Evolutionary conservation across 2,113 vertebrate genomes (phyloP).

Genomic region (Verasper variegatus): DNA sequence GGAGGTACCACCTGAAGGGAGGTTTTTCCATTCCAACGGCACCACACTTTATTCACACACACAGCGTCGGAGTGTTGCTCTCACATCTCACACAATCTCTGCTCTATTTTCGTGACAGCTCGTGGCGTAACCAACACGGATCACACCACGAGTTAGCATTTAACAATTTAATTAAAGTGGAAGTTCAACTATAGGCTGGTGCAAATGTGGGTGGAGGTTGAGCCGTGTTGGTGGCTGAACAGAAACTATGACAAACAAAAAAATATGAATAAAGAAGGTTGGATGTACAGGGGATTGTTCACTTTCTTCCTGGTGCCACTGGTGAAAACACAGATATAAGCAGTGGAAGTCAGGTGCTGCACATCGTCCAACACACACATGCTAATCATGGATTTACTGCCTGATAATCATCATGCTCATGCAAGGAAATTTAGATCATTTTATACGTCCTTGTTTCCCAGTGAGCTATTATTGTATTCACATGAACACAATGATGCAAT

Average conservation of each 20-base stretch:
- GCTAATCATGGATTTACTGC: too few relatives aligned
- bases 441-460: too few relatives aligned
- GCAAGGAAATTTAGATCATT: too few relatives aligned
- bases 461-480: too few relatives aligned
- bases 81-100: conserved; percentile 53
- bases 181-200: conserved; percentile 25
- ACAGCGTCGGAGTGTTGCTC: conserved; percentile 66
- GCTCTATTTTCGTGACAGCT: conserved; percentile 57
- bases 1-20: conserved; percentile 39
- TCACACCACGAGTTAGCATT: conserved; percentile 60
- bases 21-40: conserved; percentile 52
- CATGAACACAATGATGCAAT: background rate
- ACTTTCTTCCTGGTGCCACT: too few relatives aligned
- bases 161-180: conserved; percentile 47
- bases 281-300: background rate
- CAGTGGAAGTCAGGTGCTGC: too few relatives aligned
- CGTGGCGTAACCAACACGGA: conserved; percentile 36
- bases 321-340: too few relatives aligned
- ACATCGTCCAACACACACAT: too few relatives aligned
- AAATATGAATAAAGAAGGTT: background rate
- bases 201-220: conserved; percentile 7
- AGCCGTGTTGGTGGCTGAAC: conserved; percentile 3
- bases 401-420: too few relatives aligned
- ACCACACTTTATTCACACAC: conserved; percentile 72
- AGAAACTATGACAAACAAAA: conserved; percentile 1